These are phyloP conservation scores for Rhagologus leucostigma DNA, from an alignment of 2,113 vertebrate species.

Conservation along the genomic window DNA sequence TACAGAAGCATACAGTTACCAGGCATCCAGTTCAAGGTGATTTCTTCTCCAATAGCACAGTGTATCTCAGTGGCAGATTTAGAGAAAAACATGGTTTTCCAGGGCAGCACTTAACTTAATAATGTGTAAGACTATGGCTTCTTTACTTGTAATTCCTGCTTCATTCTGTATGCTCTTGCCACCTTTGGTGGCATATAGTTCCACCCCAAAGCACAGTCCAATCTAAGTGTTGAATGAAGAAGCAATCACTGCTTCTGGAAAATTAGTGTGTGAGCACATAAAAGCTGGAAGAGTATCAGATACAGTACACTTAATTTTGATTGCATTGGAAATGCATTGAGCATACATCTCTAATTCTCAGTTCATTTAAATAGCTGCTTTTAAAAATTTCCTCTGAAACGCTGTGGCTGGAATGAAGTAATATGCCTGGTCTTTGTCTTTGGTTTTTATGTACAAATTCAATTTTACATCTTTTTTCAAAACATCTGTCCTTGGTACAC, in stretches of 20 bases:
- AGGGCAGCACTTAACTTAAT: not conserved
- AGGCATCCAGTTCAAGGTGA: not conserved
- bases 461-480: not conserved
- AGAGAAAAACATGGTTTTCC: not conserved
- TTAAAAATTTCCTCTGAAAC: not conserved
- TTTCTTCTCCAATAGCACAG: not conserved
- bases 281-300: not conserved
- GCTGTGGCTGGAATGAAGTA: not conserved
- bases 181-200: not conserved
- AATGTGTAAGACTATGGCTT: not conserved
- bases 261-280: not conserved
- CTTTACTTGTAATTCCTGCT: not conserved
- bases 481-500: not conserved
- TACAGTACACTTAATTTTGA: not conserved
- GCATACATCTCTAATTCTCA: not conserved
- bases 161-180: not conserved
- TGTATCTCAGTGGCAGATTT: not conserved
- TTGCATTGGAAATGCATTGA: not conserved
- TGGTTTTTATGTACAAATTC: not conserved
- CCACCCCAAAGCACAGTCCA: not conserved
- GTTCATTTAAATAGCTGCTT: not conserved
- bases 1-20: not conserved
- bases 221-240: not conserved
- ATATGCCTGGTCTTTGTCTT: not conserved
- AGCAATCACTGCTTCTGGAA: not conserved